Evolutionary conservation across 2,797 vertebrate genomes (phyloP).

Genomic region (Tiaroga cobitis): DNA sequence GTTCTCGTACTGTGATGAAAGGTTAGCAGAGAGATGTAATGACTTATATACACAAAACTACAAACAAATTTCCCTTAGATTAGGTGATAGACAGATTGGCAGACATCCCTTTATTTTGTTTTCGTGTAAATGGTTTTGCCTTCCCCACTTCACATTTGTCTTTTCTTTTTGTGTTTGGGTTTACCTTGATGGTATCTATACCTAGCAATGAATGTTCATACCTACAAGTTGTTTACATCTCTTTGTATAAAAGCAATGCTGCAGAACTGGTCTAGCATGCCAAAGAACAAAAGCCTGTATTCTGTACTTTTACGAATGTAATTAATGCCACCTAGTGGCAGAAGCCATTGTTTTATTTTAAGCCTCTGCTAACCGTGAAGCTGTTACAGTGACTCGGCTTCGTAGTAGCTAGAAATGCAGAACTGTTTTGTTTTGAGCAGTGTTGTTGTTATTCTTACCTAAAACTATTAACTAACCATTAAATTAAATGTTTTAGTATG

Average conservation of each 20-base stretch:
- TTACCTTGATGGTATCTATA: neutral
- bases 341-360: neutral
- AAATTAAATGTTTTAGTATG: neutral
- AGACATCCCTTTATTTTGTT: neutral
- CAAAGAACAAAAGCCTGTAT: neutral
- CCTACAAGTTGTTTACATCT: neutral
- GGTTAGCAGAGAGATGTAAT: constrained; percentile 73
- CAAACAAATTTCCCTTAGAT: neutral
- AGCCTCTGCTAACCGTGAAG: neutral
- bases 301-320: neutral
- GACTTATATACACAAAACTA: neutral
- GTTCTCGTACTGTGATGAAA: constrained; percentile 95
- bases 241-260: constrained; percentile 18
- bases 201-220: neutral
- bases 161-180: neutral
- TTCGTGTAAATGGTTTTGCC: neutral
- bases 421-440: neutral
- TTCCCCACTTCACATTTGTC: neutral
- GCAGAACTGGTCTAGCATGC: neutral
- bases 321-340: constrained; percentile 7
- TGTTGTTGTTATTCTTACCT: neutral
- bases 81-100: neutral
- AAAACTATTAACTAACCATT: neutral
- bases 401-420: too few relatives aligned
- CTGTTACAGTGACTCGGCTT: too few relatives aligned